Evolutionary conservation across 2,888 invertebrate species (phyloP), one percentile per base, ranked within the genome.

Genomic region (Lithodes maja): DNA sequence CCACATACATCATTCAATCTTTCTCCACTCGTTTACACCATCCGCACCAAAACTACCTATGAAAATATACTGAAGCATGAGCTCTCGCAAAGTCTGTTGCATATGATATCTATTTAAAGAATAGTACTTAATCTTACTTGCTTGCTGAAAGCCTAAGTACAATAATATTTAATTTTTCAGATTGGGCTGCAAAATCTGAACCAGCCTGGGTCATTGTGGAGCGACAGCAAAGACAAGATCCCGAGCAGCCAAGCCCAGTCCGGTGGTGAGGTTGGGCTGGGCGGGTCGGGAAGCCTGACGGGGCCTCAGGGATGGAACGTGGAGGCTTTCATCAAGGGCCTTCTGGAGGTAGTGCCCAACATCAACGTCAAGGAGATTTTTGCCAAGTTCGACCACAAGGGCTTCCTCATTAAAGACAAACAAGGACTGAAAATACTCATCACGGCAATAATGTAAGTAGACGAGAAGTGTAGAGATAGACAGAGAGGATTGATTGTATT

Each of bases 291-390:
- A 81, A 92, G 87, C 33, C 80, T 85, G 2, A 83, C 91, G 49
- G 92, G 91, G 77, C 95, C 94, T 93, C 95, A 93, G 74, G 95
- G 97, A 2, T 99, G 99, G 99, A 98, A 98, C 94, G 96, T 98
- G 12, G 99, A 99, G 93, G 96, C 98, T 86, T 98, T 99, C 93
- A 97, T 98, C 74, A 97, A 97, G 93, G 96, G 97, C n/a, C 94
- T 98, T 53, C 97, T 98, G 93, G 98, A 99, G 93, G 94, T 97
- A 92, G 97, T 97, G 92, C 96, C 97, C 1, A 97, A 96, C 93
- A 94, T 99, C 90, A 96, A 96, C 92, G 99, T 99, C 99, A 97
- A 97, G 93, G 98, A 98, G 93, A 98, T 99, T 0, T 96, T 99
- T 92, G 94, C 96, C 91, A 98, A 98, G 94, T 94, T 99, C 71